phyloP scores from a whole-genome alignment of 1,140 invertebrate genomes.

The Aricia agestis region DNA sequence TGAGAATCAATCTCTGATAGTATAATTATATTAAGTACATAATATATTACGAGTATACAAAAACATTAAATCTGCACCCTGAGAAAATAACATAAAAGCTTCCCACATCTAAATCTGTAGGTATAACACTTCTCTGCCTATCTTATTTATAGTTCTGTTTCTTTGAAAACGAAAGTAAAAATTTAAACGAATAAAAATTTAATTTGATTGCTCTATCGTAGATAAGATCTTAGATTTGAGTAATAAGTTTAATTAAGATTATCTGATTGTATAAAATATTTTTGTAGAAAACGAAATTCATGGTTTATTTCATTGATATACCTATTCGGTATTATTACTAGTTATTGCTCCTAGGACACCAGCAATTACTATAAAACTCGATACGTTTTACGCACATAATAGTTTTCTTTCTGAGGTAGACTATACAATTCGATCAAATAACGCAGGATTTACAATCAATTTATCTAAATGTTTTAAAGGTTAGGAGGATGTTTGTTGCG shows the following conservation, averaged over 20 bases:
- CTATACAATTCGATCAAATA: no score
- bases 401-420: no score
- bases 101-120: background rate
- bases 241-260: background rate
- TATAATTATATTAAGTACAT: no score
- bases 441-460: no score
- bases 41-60: no score
- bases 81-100: background rate
- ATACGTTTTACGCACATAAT: no score
- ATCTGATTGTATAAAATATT: no score
- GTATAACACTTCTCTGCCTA: background rate
- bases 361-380: background rate
- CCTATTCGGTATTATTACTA: background rate
- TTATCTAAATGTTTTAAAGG: no score
- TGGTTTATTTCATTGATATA: background rate
- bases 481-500: no score
- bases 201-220: background rate
- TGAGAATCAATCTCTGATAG: no score
- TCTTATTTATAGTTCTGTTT: constrained; percentile 22
- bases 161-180: constrained; percentile 8
- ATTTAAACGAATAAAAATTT: background rate
- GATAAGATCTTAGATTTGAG: background rate
- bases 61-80: no score
- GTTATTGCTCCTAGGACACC: background rate
- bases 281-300: background rate